These are phyloP conservation scores for Eidolon helvum DNA, from an alignment of 2,113 vertebrate species.

Conservation along the genomic window DNA sequence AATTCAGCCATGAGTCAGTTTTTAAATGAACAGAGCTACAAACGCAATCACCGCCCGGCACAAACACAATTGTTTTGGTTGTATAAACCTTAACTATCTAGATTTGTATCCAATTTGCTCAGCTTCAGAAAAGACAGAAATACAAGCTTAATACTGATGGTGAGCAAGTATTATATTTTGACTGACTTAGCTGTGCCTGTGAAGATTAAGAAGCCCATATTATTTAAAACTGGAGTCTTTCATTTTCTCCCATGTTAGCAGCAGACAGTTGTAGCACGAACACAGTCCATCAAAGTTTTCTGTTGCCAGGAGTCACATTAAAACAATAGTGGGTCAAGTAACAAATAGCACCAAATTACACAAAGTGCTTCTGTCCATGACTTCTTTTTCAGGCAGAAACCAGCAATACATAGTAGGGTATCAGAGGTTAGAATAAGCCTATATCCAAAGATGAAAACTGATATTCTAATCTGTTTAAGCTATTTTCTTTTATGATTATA, in stretches of 20 bases:
- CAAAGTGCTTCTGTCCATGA: accelerated
- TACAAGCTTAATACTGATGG: not conserved
- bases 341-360: accelerated
- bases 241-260: not conserved
- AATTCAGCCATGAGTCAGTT: slow-evolving; percentile 47
- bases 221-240: not conserved
- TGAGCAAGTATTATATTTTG: slow-evolving; percentile 20
- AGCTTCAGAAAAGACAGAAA: slow-evolving; percentile 23
- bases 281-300: not conserved
- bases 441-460: not conserved
- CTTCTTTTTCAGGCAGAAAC: not conserved
- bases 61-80: not conserved
- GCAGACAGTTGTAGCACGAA: not conserved
- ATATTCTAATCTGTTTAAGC: not conserved
- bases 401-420: not conserved
- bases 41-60: not conserved
- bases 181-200: slow-evolving; percentile 47
- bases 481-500: not conserved
- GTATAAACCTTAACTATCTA: not conserved
- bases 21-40: slow-evolving; percentile 43
- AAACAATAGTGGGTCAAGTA: not conserved
- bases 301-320: accelerated
- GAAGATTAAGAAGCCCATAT: slow-evolving; percentile 44
- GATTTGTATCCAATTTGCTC: slow-evolving; percentile 44
- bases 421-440: not conserved